These are phyloP conservation scores for Acanthiza pusilla DNA, from an alignment of 2,797 vertebrate genomes.

Conservation along the genomic window DNA sequence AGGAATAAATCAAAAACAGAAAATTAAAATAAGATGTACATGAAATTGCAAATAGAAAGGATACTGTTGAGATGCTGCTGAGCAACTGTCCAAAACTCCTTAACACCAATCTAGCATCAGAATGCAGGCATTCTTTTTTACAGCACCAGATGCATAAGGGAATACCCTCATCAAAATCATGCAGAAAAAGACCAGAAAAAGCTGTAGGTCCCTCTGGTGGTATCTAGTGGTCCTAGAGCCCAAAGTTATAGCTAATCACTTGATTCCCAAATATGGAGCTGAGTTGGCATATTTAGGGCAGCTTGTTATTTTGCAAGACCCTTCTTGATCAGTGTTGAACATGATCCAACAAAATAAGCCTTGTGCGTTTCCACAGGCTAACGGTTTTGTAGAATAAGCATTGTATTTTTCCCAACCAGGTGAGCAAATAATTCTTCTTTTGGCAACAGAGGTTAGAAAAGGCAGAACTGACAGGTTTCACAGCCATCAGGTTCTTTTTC, in stretches of 20 bases:
- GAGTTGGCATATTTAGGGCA: no score
- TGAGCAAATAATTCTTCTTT: background rate
- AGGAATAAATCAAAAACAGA: background rate
- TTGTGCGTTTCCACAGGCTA: background rate
- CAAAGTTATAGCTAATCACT: background rate
- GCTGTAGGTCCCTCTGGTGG: no score
- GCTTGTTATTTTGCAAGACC: background rate
- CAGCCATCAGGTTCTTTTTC: background rate
- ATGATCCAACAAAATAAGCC: background rate
- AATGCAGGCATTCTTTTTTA: background rate
- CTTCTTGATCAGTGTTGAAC: background rate
- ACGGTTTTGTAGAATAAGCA: background rate
- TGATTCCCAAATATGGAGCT: background rate
- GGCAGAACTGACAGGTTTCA: background rate
- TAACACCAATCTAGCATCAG: background rate
- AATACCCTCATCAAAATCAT: background rate
- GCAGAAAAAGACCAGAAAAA: background rate
- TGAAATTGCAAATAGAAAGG: background rate
- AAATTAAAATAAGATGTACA: background rate
- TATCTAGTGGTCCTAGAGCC: no score
- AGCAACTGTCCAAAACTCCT: background rate
- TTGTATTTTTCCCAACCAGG: background rate
- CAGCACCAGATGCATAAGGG: background rate
- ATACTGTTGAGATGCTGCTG: background rate
- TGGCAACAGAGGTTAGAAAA: background rate